Evolutionary conservation across 2,888 invertebrate species (phyloP).

Genomic region (Harpalus rubripes): DNA sequence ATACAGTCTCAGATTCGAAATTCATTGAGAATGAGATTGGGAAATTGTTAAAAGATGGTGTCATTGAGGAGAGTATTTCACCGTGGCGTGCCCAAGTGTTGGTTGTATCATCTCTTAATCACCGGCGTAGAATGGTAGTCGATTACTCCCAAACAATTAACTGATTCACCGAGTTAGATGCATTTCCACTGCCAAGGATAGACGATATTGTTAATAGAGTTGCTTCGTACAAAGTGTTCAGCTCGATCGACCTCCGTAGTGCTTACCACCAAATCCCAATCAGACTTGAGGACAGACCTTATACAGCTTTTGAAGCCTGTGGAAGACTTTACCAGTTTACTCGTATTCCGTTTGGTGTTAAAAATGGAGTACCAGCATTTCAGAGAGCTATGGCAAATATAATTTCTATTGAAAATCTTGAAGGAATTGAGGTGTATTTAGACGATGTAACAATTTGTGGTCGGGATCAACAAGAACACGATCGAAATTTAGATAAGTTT

Average conservation of each 20-base stretch:
- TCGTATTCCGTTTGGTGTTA: not conserved
- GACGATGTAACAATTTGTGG: not conserved
- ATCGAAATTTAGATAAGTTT: too few species aligned
- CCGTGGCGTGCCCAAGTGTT: not conserved
- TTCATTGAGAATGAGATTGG: too few species aligned
- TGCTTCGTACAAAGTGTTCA: not conserved
- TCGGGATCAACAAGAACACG: not conserved
- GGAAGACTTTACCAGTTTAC: not conserved
- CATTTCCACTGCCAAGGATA: not conserved
- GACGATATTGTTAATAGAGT: not conserved
- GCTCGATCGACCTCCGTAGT: not conserved
- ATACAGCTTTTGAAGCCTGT: not conserved
- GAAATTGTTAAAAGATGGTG: too few species aligned
- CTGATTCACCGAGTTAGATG: not conserved
- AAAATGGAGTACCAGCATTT: not conserved
- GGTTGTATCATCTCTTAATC: not conserved
- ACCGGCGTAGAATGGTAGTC: not conserved
- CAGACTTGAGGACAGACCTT: not conserved
- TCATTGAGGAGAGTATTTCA: not conserved
- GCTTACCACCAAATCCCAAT: not conserved
- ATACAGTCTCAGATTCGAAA: too few species aligned
- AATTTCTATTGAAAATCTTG: not conserved
- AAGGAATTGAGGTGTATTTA: not conserved
- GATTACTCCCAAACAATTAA: not conserved
- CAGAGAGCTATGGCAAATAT: not conserved